Base-by-base conservation (phyloP, 92 coral and sea anemone genomes). In the Actinernus sp. region DNA sequence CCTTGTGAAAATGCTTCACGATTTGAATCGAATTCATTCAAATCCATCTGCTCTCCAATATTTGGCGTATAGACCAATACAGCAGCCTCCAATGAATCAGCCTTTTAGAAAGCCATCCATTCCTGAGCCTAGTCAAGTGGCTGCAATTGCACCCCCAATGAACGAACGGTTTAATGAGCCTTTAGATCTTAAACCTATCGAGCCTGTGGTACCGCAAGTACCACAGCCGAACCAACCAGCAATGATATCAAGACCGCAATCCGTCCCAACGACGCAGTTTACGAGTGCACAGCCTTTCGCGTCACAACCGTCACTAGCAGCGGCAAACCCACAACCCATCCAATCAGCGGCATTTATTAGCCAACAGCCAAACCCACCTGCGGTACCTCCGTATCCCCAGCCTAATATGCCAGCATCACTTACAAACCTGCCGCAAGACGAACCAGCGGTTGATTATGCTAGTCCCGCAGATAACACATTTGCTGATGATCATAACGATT, bases 211-310 rank as follows among this genome's bases (percentile, higher is more conserved):
- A 55, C 31, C 56, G 36, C 8, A 27, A 57, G 13, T 34, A 49
- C 59, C 72, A 65, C 31, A 55, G 57, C 27, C 58, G 53, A 28
- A 44, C 57, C 38, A 36, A 28, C 30, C 65, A 5, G 43, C 57
- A 30, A 68, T 31, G 60, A 46, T 49, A 2, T 31, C 39, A 23
- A 54, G 24, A 49, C 40, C 74, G 2, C 49, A 34, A 4, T 59
- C 78, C 9, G 38, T 47, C 29, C 25, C 51, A 19, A 48, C n/a
- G 23, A 43, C 67, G n/a, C n/a, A n/a, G n/a, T n/a, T n/a, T n/a
- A n/a, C n/a, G n/a, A n/a, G n/a, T n/a, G n/a, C n/a, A n/a, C n/a
- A n/a, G n/a, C n/a, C n/a, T n/a, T n/a, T n/a, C n/a, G n/a, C n/a
- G n/a, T n/a, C n/a, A n/a, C n/a, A n/a, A n/a, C n/a, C n/a, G n/a